Base-by-base conservation (phyloP, 2,888 invertebrate species). In the Drosophila melanosoma region DNA sequence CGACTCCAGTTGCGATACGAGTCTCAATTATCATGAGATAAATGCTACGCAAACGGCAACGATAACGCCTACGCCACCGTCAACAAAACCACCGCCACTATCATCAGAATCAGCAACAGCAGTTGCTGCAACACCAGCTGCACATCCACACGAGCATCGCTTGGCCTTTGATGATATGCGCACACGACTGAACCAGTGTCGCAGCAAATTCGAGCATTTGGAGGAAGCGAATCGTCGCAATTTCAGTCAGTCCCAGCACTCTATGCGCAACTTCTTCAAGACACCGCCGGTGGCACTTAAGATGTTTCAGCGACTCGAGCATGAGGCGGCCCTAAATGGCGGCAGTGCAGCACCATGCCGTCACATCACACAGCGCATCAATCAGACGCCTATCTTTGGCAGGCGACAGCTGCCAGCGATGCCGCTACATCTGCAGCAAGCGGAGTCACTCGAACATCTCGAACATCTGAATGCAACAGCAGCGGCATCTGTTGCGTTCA, bases 1-100 rank as follows among this genome's bases (percentile, higher is more conserved):
- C 56, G 93, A 93, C 73, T 93, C 93, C 3, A 93, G 93, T 63
- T 93, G 93, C 69, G 93, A 93, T 60, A 93, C 92, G 1, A 93
- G 93, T 45, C 78, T 93, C 6, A 93, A 93, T 57, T 93, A 93
- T 64, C 91, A 91, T 12, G 93, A 93, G 61, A 84, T 90, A 0
- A 93, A 93, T 81, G 67, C 74, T 8, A 58, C n/a, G 10, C 33
- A 61, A 26, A 48, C 54, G 23, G 23, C 72, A 11, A 10, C 38
- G 5, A 38, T 61, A 11, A 12, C 54, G 2, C 36, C 62, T 5
- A 17, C 60, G n/a, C 36, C 60, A 17, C 35, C 73, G 23, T 4
- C 62, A 10, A 10, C 62, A 6, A 48, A 69, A 12, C 48, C 64
- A 12, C 52, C 60, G 38, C 49, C 20, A 2, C 53, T 49, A 1